Evolutionary conservation across 2,797 vertebrate genomes (phyloP).

Genomic region (Nothura maculosa): DNA sequence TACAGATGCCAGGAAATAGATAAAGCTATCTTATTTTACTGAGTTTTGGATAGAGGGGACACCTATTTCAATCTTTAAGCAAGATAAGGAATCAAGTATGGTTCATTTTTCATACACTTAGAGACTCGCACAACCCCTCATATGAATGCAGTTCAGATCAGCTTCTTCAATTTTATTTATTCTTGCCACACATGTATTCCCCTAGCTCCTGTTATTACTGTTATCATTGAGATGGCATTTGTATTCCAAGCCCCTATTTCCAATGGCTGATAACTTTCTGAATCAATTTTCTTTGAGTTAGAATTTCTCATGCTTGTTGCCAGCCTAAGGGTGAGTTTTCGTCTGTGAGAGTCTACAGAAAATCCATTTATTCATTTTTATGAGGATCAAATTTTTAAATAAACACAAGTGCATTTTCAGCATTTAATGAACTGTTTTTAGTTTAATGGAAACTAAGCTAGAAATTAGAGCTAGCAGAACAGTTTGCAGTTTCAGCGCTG

Average conservation of each 20-base stretch:
- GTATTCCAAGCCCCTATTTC: conserved; percentile 43
- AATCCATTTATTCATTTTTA: conserved; percentile 40
- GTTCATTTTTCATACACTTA: fast-evolving
- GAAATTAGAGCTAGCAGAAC: background rate
- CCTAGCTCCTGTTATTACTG: background rate
- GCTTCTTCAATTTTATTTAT: conserved; percentile 22
- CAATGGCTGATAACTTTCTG: conserved; percentile 45
- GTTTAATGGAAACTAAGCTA: background rate
- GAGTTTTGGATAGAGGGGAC: background rate
- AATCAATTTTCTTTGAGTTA: conserved; percentile 38
- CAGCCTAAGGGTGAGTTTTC: conserved; percentile 14
- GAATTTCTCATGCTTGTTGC: conserved; percentile 2
- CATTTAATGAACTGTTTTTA: background rate
- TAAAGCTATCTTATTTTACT: background rate
- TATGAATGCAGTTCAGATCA: background rate
- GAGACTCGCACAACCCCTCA: background rate
- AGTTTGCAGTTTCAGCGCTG: background rate
- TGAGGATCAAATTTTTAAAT: conserved; percentile 40
- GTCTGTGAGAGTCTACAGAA: background rate
- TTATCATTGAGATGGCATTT: conserved; percentile 23
- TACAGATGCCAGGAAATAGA: background rate
- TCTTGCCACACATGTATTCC: background rate
- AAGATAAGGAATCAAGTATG: background rate
- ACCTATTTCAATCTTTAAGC: background rate
- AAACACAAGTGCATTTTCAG: background rate